Evolutionary conservation across 2,797 vertebrate genomes (phyloP).

Genomic region (Alosa sapidissima): DNA sequence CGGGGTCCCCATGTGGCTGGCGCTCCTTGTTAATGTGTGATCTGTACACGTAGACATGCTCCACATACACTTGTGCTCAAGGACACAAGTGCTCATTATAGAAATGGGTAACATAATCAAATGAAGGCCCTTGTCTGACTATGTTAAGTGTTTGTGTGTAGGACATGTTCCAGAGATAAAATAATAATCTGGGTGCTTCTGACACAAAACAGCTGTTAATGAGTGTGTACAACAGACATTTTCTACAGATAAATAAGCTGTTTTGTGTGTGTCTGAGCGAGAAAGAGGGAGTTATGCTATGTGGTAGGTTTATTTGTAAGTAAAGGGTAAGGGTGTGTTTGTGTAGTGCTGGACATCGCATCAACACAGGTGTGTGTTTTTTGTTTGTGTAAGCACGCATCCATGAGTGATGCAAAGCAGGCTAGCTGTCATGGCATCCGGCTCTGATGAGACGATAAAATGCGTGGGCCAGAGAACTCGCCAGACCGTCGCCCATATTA

Average conservation of each 20-base stretch:
- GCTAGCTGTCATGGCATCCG: conserved; percentile 70
- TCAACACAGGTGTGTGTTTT: conserved; percentile 64
- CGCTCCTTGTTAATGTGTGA: background rate
- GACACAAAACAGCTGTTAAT: background rate
- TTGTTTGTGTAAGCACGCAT: conserved; percentile 59
- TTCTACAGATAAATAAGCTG: background rate
- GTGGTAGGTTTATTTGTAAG: background rate
- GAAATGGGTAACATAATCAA: too few relatives aligned
- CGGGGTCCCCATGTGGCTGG: background rate
- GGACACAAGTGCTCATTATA: too few relatives aligned
- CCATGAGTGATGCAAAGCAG: conserved; percentile 67
- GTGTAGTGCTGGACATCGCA: background rate
- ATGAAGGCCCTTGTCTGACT: too few relatives aligned
- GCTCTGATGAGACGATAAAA: conserved; percentile 75
- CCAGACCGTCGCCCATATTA: conserved; percentile 74
- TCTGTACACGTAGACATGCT: background rate
- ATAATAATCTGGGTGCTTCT: too few relatives aligned
- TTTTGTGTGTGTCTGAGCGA: background rate
- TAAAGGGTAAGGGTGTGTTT: conserved; percentile 5
- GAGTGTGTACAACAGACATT: background rate
- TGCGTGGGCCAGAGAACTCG: conserved; percentile 42
- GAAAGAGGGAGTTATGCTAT: background rate
- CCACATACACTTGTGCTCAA: too few relatives aligned
- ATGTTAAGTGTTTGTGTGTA: too few relatives aligned
- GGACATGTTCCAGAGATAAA: too few relatives aligned